Percentiles rank a stretch among this genome's conserved stretches.
Conservation (phyloP, 2,113 vertebrate genomes). For the Blennius ocellaris region DNA sequence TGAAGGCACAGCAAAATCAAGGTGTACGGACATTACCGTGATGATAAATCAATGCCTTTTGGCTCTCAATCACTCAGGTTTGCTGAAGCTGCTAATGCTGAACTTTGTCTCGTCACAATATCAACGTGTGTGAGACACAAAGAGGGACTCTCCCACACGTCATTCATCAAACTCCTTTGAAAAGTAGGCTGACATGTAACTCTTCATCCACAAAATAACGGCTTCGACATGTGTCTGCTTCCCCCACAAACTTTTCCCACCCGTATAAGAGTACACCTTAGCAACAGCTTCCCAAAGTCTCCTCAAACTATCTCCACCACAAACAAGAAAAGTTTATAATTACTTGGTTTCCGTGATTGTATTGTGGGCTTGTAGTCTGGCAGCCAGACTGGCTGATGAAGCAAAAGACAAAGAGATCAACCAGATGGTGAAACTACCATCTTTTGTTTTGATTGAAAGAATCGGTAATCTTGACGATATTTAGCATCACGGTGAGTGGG, state of each 20-base stretch:
- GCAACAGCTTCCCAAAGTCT: conserved; percentile 20
- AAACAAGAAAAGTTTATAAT: conserved; percentile 41
- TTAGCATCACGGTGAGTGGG: conserved; percentile 53
- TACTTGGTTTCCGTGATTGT: conserved; percentile 42
- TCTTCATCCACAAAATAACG: conserved; percentile 57
- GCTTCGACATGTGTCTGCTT: conserved; percentile 52
- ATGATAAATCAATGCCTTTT: conserved; percentile 30
- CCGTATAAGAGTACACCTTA: conserved; percentile 9
- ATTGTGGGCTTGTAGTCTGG: conserved; percentile 45
- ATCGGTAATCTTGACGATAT: conserved; percentile 68
- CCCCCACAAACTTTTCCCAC: conserved; percentile 10
- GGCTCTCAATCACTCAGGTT: conserved; percentile 37
- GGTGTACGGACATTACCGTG: not conserved
- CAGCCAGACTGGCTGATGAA: conserved; percentile 51
- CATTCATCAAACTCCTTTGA: conserved; percentile 57
- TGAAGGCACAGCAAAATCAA: conserved; percentile 26
- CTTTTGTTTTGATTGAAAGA: conserved; percentile 66
- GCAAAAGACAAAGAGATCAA: conserved; percentile 34
- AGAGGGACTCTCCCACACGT: conserved; percentile 5
- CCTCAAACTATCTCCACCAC: conserved; percentile 37
- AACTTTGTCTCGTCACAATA: conserved; percentile 46
- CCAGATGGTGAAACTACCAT: conserved; percentile 13
- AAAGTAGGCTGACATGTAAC: conserved; percentile 47
- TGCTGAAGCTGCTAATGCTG: conserved; percentile 24
- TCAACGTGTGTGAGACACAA: conserved; percentile 28